Percentiles rank a stretch among this genome's conserved stretches.
These are phyloP conservation scores for Euura lappo DNA, from an alignment of 1,140 invertebrate genomes.

Conservation along the genomic window DNA sequence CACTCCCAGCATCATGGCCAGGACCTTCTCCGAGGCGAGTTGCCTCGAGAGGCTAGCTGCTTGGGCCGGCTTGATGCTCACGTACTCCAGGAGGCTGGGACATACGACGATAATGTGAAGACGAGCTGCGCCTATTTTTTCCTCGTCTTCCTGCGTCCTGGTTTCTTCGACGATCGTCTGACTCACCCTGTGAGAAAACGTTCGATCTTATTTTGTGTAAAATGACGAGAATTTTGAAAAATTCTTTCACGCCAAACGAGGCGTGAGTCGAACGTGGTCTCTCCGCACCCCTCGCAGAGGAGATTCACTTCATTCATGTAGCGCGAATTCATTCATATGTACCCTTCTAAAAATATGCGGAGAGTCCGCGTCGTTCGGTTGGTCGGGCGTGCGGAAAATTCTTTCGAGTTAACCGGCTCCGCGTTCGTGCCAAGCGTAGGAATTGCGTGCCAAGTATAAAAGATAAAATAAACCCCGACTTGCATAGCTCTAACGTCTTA, in stretches of 20 bases:
- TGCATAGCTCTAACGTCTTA: constrained; percentile 8
- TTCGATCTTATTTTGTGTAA: constrained; percentile 13
- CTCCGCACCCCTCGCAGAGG: not conserved
- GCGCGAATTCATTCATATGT: not conserved
- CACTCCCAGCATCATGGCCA: constrained; percentile 81
- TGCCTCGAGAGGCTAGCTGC: constrained; percentile 65
- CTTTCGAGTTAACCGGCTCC: not conserved
- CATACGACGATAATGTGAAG: constrained; percentile 82
- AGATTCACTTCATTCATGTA: not conserved
- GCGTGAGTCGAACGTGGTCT: not conserved
- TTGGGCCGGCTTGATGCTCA: constrained; percentile 62
- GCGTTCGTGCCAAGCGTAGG: not conserved
- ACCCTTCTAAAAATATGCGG: not conserved
- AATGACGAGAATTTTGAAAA: not conserved
- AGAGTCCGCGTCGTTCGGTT: not conserved
- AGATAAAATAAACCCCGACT: constrained; percentile 15
- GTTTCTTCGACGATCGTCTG: constrained; percentile 76
- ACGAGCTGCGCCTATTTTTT: constrained; percentile 69
- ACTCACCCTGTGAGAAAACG: constrained; percentile 65
- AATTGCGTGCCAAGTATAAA: constrained; percentile 10
- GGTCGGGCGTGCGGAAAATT: not conserved
- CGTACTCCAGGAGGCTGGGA: constrained; percentile 71
- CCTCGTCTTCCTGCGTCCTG: constrained; percentile 61
- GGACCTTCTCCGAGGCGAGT: constrained; percentile 72
- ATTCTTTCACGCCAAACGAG: not conserved